Evolutionary conservation across 2,113 vertebrate genomes (phyloP), one percentile per base, ranked within the genome.

Genomic region (Lynx canadensis): DNA sequence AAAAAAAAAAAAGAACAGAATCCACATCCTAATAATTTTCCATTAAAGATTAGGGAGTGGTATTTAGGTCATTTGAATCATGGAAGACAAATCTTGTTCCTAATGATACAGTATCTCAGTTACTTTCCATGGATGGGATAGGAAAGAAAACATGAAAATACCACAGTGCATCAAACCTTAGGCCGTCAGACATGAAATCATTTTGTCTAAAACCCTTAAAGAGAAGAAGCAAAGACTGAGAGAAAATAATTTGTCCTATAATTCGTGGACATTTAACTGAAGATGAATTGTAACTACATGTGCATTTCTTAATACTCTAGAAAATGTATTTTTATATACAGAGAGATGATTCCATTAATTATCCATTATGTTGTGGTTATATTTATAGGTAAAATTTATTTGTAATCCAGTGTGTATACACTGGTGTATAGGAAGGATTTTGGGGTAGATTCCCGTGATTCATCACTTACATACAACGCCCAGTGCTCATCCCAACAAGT

Each of bases 331-430:
- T 82, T 92, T 94, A 38, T 63, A 80, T 52, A 52, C 10, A 65
- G 55, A 85, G 6, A 69, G 23, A 38, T 89, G 19, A 81, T 65
- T 71, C 41, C 73, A 94, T 92, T 94, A 91, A 45, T 81, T 89
- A 90, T 81, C 33, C 33, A 82, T 63, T 88, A 95, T 63, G 29
- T 82, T 95, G 6, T 55, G 19, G 10, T 48, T 71, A 36, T 85
- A 36, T 92, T 71, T 95, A 50, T 78, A 71, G 12, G 33, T 76
- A 93, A 81, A 78, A 25, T 23, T 91, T 91, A 82, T 96, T 96
- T 95, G 65, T 87, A 86, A 80, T 55, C 57, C 12, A 41, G 41
- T 41, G 41, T 41, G 7, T 41, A 6, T 41, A 41, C 41, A 41
- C 41, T 41, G 41, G 41, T 41, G 41, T 41, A 41, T 41, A 41